phyloP scores from a whole-genome alignment of 2,113 vertebrate species.

The Cheirogaleus medius region DNA sequence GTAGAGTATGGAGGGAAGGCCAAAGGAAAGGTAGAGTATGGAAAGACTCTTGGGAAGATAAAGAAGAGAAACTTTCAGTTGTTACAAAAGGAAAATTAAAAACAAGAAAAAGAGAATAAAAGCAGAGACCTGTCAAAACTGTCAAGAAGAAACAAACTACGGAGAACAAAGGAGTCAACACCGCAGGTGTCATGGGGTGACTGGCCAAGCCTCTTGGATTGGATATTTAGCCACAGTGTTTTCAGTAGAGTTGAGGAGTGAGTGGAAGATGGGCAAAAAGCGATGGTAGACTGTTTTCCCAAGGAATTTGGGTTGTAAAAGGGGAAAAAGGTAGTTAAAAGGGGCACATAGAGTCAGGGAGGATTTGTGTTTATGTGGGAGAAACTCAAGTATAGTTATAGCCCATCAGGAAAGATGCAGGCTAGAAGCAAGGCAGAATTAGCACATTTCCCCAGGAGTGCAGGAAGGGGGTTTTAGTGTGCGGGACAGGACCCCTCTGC shows the following conservation, averaged over 20 bases:
- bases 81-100: background rate
- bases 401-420: background rate
- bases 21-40: background rate
- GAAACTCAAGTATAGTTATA: background rate
- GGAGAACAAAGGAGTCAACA: background rate
- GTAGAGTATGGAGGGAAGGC: background rate
- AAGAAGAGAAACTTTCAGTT: background rate
- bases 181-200: background rate
- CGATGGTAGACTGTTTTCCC: background rate
- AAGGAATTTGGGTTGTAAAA: background rate
- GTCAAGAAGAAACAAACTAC: background rate
- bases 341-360: background rate
- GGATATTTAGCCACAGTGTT: background rate
- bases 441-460: fast-evolving
- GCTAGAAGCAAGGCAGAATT: background rate
- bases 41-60: background rate
- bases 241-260: background rate
- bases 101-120: background rate
- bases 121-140: background rate
- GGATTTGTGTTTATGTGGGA: background rate
- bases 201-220: fast-evolving
- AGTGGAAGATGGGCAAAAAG: background rate
- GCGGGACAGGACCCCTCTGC: background rate
- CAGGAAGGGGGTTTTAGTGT: background rate
- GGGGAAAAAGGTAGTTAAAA: background rate